A percentile compares a stretch with the other conserved stretches of the same genome.
Evolutionary conservation across 2,888 invertebrate genomes (phyloP).

Genomic region (Diadegma fenestrale): DNA sequence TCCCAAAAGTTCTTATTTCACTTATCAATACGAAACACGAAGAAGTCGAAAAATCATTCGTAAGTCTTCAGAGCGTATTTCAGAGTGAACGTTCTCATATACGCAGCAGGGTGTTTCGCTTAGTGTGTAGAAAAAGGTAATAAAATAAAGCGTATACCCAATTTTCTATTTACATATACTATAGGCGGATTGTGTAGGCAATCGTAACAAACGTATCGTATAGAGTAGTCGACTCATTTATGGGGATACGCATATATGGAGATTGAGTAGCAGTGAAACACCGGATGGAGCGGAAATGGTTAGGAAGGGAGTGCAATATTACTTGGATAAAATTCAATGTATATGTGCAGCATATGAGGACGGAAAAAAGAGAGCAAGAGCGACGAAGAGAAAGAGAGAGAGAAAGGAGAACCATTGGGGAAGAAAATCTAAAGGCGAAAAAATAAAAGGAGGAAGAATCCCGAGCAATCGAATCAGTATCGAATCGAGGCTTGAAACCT

Average conservation of each 20-base stretch:
- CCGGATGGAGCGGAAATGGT: conserved; percentile 53
- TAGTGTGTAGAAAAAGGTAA: background rate
- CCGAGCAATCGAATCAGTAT: conserved; percentile 69
- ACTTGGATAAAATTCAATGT: conserved; percentile 60
- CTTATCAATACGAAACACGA: too few relatives aligned
- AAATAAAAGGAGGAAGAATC: conserved; percentile 59
- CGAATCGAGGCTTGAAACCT: conserved; percentile 69
- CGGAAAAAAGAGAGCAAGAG: too few relatives aligned
- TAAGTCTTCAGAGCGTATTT: background rate
- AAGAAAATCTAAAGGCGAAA: conserved; percentile 48
- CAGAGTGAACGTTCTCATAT: background rate
- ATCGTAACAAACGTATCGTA: background rate
- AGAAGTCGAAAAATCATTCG: conserved; percentile 5
- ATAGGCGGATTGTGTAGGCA: background rate
- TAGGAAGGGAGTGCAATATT: conserved; percentile 62
- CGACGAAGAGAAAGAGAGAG: conserved; percentile 12
- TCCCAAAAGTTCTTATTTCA: background rate
- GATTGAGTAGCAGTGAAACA: conserved; percentile 19
- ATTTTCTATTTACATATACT: conserved; percentile 27
- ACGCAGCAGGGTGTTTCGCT: background rate
- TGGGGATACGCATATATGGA: conserved; percentile 18
- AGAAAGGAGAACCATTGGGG: conserved; percentile 11
- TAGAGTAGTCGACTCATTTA: conserved; percentile 10
- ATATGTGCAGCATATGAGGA: conserved; percentile 9
- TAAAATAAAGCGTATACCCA: conserved; percentile 34